phyloP scores from a whole-genome alignment of 2,797 vertebrate species.

The Sebastes dallii region DNA sequence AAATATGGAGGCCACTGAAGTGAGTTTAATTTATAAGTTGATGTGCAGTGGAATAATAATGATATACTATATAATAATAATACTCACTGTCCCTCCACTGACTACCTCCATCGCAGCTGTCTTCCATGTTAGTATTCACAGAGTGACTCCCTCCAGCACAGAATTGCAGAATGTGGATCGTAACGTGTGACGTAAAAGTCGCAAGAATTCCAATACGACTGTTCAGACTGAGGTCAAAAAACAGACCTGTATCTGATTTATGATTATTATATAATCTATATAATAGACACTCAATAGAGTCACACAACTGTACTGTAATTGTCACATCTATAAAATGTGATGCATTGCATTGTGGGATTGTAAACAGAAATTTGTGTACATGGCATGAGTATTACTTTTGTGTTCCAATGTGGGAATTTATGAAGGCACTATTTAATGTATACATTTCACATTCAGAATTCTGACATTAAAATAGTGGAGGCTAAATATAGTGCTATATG shows the following conservation, averaged over 20 bases:
- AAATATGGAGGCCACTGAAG: background rate
- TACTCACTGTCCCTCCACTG: background rate
- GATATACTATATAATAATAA: background rate
- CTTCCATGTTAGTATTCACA: background rate
- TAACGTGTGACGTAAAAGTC: background rate
- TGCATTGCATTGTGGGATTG: background rate
- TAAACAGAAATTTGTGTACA: background rate
- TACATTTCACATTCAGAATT: background rate
- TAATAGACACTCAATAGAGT: background rate
- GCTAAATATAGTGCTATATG: background rate
- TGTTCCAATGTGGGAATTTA: background rate
- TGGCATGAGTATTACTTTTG: background rate
- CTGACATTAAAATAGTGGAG: background rate
- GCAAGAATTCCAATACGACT: background rate
- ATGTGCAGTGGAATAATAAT: background rate
- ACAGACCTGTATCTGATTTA: background rate
- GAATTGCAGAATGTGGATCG: background rate
- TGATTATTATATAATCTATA: too few relatives aligned
- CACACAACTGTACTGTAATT: background rate
- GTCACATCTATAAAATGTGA: background rate
- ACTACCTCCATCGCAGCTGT: background rate
- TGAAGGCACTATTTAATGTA: background rate
- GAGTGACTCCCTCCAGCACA: fast-evolving
- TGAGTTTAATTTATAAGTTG: background rate
- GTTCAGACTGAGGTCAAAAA: background rate